These are phyloP conservation scores for Myanophis thanlyinensis DNA, from an alignment of 2,113 vertebrate genomes.

Conservation along the genomic window DNA sequence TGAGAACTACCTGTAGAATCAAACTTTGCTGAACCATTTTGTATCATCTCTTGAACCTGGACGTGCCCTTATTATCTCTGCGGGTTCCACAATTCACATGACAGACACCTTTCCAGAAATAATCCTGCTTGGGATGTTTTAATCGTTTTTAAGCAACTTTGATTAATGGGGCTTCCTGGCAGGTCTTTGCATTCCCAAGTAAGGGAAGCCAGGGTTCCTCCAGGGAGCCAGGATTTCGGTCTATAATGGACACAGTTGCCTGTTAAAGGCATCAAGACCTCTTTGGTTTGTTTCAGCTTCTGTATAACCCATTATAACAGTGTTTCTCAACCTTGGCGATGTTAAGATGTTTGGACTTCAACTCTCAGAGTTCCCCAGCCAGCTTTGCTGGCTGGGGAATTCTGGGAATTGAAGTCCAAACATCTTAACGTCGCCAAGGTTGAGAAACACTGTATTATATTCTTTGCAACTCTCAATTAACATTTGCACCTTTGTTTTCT, in stretches of 20 bases:
- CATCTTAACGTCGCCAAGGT: no score
- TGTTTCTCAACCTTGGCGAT: no score
- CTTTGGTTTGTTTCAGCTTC: background rate
- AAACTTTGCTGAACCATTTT: background rate
- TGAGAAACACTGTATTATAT: no score
- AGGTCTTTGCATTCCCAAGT: background rate
- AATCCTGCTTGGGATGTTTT: background rate
- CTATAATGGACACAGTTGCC: background rate
- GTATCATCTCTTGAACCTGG: background rate
- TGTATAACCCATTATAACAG: constrained; percentile 20
- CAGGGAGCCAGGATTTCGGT: background rate
- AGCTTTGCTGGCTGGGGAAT: no score
- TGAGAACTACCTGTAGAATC: background rate
- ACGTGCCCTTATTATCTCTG: background rate
- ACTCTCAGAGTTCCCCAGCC: no score
- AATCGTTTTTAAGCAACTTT: background rate
- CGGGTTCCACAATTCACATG: background rate
- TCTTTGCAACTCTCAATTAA: background rate
- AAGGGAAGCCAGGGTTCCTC: background rate
- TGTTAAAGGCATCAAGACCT: constrained; percentile 12
- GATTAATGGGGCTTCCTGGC: background rate
- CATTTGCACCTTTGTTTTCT: background rate
- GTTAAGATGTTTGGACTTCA: no score
- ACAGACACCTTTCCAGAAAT: background rate
- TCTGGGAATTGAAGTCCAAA: no score